Evolutionary conservation across 2,113 vertebrate genomes (phyloP).

Genomic region (Callithrix jacchus): DNA sequence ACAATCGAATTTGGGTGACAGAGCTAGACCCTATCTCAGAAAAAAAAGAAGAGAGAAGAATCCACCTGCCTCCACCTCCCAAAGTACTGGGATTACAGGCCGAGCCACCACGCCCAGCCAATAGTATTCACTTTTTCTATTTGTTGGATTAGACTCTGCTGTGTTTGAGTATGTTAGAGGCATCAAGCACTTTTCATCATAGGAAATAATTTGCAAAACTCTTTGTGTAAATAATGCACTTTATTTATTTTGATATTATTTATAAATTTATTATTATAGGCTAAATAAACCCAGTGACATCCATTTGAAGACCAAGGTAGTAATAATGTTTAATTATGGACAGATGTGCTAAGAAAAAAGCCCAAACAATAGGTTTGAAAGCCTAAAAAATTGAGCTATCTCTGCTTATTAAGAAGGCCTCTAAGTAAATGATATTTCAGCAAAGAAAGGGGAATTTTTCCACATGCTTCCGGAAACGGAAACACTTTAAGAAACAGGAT

Average conservation of each 20-base stretch:
- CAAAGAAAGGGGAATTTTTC: neutral
- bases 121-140: accelerated
- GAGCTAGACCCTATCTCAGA: no score
- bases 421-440: neutral
- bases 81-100: no score
- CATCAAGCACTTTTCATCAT: neutral
- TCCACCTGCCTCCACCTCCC: no score
- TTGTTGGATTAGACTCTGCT: neutral
- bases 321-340: neutral
- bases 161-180: neutral
- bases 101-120: no score
- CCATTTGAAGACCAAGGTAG: neutral
- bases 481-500: neutral
- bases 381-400: neutral
- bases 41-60: no score
- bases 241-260: neutral
- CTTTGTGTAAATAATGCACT: neutral
- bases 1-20: no score
- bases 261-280: neutral
- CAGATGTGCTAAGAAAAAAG: neutral
- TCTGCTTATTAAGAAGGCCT: neutral
- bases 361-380: neutral
- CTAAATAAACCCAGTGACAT: neutral
- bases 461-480: neutral
- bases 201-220: neutral